A percentile compares a stretch with the other conserved stretches of the same genome.
Evolutionary conservation across 2,113 vertebrate species (phyloP).

Genomic region (Odocoileus hemionus): DNA sequence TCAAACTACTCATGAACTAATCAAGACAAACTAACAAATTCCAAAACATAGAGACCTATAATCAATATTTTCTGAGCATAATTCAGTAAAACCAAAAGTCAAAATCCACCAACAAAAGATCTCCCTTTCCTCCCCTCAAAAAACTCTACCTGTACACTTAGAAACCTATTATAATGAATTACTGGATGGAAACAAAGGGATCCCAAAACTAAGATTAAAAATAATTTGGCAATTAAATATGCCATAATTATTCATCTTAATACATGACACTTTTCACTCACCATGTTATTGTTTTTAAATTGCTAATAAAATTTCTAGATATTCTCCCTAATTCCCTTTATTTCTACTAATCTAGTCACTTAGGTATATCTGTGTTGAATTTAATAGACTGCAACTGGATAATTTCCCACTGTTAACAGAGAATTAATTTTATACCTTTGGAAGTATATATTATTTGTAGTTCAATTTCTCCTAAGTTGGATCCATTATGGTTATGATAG

Average conservation of each 20-base stretch:
- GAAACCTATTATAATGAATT: background rate
- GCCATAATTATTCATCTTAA: background rate
- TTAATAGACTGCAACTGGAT: conserved; percentile 41
- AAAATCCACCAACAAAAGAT: background rate
- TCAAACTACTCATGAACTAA: background rate
- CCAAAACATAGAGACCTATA: background rate
- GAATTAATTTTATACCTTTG: conserved; percentile 63
- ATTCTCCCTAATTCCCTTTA: conserved; percentile 62
- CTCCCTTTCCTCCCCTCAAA: background rate
- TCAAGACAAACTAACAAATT: background rate
- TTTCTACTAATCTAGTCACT: conserved; percentile 57
- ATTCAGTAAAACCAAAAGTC: background rate
- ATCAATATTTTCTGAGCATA: background rate
- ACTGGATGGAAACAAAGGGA: background rate
- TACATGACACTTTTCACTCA: background rate
- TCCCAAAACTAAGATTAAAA: conserved; percentile 25
- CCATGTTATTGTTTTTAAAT: conserved; percentile 53
- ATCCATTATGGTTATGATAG: conserved; percentile 20
- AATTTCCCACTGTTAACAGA: conserved; percentile 55
- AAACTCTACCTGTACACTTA: background rate
- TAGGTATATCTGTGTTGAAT: conserved; percentile 53
- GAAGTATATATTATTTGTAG: conserved; percentile 56
- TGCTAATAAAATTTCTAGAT: conserved; percentile 60
- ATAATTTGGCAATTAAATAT: conserved; percentile 39
- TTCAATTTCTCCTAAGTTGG: conserved; percentile 52